phyloP scores from a whole-genome alignment of 2,797 vertebrate species.

The Cryptoblepharus egeriae region DNA sequence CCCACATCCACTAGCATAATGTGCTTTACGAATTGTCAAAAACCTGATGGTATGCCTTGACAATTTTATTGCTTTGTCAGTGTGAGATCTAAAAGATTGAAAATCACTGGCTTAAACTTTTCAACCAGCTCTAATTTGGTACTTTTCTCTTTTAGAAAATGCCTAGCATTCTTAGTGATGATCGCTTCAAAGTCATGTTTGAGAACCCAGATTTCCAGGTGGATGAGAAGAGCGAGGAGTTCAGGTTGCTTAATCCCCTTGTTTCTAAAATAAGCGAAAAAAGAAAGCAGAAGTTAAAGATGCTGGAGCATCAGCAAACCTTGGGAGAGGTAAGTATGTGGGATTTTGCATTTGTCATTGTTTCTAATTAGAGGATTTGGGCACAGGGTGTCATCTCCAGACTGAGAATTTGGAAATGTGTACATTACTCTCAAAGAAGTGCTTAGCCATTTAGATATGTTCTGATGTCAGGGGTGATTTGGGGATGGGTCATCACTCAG shows the following conservation, averaged over 20 bases:
- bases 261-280: slow-evolving; percentile 94
- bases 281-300: slow-evolving; percentile 88
- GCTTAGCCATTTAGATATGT: not conserved
- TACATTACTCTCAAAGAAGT: not conserved
- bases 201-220: slow-evolving; percentile 98
- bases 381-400: not conserved
- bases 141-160: slow-evolving; percentile 76
- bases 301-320: slow-evolving; percentile 80
- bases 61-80: no score
- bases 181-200: slow-evolving; percentile 98
- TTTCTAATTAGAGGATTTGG: not conserved
- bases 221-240: slow-evolving; percentile 95
- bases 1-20: no score
- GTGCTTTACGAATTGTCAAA: no score
- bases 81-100: no score
- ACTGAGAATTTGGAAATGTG: not conserved
- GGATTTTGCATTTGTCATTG: not conserved
- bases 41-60: no score
- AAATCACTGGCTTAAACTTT: slow-evolving; percentile 12
- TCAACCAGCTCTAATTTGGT: not conserved
- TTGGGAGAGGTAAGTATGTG: slow-evolving; percentile 76
- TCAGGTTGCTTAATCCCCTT: slow-evolving; percentile 94
- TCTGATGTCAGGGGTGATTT: not conserved
- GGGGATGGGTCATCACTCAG: not conserved
- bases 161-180: slow-evolving; percentile 89